These are phyloP conservation scores for Psilanteris sp. DNA, from an alignment of 1,140 invertebrate species.

Conservation along the genomic window DNA sequence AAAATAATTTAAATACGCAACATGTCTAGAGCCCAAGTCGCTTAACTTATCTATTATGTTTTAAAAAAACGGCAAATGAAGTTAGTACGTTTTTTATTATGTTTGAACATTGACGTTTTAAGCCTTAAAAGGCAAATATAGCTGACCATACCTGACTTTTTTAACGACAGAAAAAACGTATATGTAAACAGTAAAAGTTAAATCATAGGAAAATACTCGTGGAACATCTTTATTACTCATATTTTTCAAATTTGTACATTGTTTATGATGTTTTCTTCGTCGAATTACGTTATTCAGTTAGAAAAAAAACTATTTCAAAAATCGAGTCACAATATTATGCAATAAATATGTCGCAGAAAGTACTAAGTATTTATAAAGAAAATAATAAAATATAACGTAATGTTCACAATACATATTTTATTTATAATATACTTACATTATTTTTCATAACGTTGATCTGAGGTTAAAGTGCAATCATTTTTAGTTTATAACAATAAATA, in stretches of 20 bases:
- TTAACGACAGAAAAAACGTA: background rate
- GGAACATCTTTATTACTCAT: conserved; percentile 27
- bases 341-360: conserved; percentile 19
- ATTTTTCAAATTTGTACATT: conserved; percentile 30
- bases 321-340: conserved; percentile 1
- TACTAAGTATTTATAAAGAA: conserved; percentile 2
- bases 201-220: conserved; percentile 18
- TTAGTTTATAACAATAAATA: too few species aligned
- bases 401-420: too few species aligned
- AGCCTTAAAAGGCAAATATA: conserved; percentile 34
- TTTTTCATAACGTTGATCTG: too few species aligned
- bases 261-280: conserved; percentile 19
- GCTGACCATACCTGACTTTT: conserved; percentile 23
- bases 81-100: conserved; percentile 34
- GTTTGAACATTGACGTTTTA: conserved; percentile 44
- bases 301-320: background rate
- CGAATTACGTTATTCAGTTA: background rate
- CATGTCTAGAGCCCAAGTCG: too few species aligned
- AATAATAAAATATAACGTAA: too few species aligned
- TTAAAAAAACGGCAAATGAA: conserved; percentile 25
- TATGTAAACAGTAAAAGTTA: conserved; percentile 3
- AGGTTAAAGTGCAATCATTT: too few species aligned
- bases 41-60: conserved; percentile 38
- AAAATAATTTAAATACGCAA: conserved; percentile 39
- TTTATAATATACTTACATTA: too few species aligned